These are phyloP conservation scores for Oryzaephilus surinamensis DNA, from an alignment of 1,140 invertebrate species.

Conservation along the genomic window DNA sequence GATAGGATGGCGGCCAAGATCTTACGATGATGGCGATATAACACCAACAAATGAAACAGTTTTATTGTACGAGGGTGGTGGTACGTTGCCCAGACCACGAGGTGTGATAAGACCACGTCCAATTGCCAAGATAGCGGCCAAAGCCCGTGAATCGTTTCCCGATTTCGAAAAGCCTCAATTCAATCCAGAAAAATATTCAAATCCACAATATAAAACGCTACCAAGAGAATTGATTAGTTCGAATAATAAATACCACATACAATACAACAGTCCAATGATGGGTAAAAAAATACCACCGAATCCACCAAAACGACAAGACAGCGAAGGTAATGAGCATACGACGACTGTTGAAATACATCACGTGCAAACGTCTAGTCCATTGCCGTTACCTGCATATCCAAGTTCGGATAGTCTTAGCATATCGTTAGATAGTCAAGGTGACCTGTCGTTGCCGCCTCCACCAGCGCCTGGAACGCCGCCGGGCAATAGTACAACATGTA, in stretches of 20 bases:
- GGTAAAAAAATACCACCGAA: slow-evolving; percentile 71
- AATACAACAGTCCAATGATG: slow-evolving; percentile 47
- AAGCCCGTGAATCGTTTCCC: slow-evolving; percentile 37
- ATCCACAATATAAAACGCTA: slow-evolving; percentile 38
- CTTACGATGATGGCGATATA: slow-evolving; percentile 81
- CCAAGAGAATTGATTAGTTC: slow-evolving; percentile 40
- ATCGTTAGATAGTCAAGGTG: slow-evolving; percentile 44
- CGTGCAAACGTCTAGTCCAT: slow-evolving; percentile 42
- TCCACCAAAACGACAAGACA: slow-evolving; percentile 61
- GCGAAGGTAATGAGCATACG: slow-evolving; percentile 27
- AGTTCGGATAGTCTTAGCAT: slow-evolving; percentile 48
- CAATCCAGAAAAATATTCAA: slow-evolving; percentile 29
- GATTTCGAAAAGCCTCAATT: slow-evolving; percentile 39
- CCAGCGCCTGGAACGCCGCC: slow-evolving; percentile 43
- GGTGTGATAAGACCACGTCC: slow-evolving; percentile 69
- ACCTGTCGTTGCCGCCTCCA: slow-evolving; percentile 47
- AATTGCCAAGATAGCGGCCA: slow-evolving; percentile 73
- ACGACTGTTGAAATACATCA: slow-evolving; percentile 56
- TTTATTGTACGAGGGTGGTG: slow-evolving; percentile 53
- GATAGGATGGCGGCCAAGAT: slow-evolving; percentile 59
- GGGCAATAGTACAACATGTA: slow-evolving; percentile 36
- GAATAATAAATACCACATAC: slow-evolving; percentile 30
- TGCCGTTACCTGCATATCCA: slow-evolving; percentile 48
- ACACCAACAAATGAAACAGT: slow-evolving; percentile 74
- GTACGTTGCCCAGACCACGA: slow-evolving; percentile 74